A percentile compares a stretch with the other conserved stretches of the same genome.
phyloP scores from a whole-genome alignment of 2,797 vertebrate genomes.

The Scolopax bukidnonensis region DNA sequence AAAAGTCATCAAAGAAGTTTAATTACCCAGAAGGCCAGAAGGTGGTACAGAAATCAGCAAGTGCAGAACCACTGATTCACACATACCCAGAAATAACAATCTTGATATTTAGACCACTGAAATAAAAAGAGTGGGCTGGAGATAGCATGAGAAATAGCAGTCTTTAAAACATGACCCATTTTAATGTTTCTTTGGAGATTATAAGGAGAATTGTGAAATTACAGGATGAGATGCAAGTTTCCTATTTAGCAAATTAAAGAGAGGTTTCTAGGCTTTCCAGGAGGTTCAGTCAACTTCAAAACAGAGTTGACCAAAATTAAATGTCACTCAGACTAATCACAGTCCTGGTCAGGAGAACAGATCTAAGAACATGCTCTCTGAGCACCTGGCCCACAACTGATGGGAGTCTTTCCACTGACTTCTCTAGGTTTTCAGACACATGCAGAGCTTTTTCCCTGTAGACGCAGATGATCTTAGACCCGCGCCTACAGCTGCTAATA shows the following conservation, averaged over 20 bases:
- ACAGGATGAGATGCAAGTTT: not conserved
- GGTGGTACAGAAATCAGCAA: not conserved
- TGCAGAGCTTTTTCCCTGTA: not conserved
- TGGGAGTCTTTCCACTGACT: not conserved
- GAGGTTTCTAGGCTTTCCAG: constrained; percentile 1
- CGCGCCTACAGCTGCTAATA: not conserved
- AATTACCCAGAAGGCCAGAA: not conserved
- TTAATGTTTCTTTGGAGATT: constrained; percentile 2
- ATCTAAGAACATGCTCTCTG: not conserved
- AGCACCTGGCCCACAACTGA: not conserved
- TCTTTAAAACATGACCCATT: not conserved
- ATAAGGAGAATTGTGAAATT: not conserved
- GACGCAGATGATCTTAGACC: not conserved
- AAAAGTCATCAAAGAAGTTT: not conserved
- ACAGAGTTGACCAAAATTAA: not conserved
- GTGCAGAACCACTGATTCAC: not conserved
- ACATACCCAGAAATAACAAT: not conserved
- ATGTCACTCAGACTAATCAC: not conserved
- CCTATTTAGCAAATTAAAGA: constrained; percentile 54
- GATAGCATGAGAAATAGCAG: not conserved
- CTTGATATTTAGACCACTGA: not conserved
- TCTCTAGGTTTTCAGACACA: not conserved
- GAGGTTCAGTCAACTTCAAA: not conserved
- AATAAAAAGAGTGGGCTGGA: constrained; percentile 5
- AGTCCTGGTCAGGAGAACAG: not conserved